Evolutionary conservation across 1,140 invertebrate species (phyloP), one percentile per base, ranked within the genome.

Genomic region (Brachionus calyciflorus): DNA sequence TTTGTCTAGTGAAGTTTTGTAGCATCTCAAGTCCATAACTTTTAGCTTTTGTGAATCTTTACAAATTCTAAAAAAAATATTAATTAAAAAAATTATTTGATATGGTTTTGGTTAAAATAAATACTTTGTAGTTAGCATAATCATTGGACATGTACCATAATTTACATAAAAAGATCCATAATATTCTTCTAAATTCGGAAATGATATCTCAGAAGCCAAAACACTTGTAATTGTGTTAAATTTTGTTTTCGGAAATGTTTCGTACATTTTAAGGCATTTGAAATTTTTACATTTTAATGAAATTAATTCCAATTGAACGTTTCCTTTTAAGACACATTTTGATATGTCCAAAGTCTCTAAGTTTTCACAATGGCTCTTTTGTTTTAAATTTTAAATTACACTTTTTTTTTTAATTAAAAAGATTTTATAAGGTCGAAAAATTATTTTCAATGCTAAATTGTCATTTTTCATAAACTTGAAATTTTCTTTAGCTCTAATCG

Each of bases 231-330:
- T 51, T 12, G 69, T 40, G 33, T 49, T 73, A 14, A 51, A 73
- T 73, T 73, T 73, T 3, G 69, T 73, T 24, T 73, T 73, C 10
- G 69, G 69, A 14, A 40, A 55, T 10, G 30, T 40, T 49, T 73
- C 51, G 17, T 12, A 55, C 69, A 73, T 73, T 73, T 41, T 73
- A 12, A 73, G 46, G 12, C 37, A 55, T 24, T 30, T 73, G 9
- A 73, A 73, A 51, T 73, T 40, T 37, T 19, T 30, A 51, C 46
- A 55, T 10, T 55, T 73, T 10, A 17, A 40, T 3, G 46, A 73
- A 30, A 73, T 26, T 33, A 51, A 46, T 51, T 73, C 69, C n/a
- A 73, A 51, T 21, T 73, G n/a, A 41, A 73, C 46, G 7, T 37
- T 37, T n/a, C 69, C 69, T 55, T 73, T 73, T 21, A 73, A 37